Conservation (phyloP, 1,140 invertebrate genomes). For the Pseudobourletiella spinata region DNA sequence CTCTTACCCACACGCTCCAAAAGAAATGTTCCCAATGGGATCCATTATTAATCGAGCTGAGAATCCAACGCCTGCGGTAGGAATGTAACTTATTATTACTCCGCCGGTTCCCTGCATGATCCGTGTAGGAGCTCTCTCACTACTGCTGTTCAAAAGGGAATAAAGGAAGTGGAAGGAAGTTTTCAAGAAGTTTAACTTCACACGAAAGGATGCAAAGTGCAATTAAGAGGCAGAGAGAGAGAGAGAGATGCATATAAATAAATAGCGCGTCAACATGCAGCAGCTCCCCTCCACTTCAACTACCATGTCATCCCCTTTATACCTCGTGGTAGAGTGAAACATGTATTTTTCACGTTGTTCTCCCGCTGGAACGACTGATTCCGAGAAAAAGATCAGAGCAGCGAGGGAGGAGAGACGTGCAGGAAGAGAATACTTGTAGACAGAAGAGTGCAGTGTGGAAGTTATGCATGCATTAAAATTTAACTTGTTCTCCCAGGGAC, state of each 20-base stretch:
- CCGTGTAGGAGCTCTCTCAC: too few relatives aligned
- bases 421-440: background rate
- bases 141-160: too few relatives aligned
- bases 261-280: too few relatives aligned
- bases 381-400: too few relatives aligned
- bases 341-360: too few relatives aligned
- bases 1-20: background rate
- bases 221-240: background rate
- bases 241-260: background rate
- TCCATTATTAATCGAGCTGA: background rate
- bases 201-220: background rate
- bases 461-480: background rate
- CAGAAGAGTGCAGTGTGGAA: too few relatives aligned
- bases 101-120: too few relatives aligned
- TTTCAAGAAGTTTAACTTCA: background rate
- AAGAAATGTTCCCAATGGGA: background rate
- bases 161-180: background rate
- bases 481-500: background rate
- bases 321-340: too few relatives aligned
- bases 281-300: too few relatives aligned
- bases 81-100: background rate
- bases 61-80: background rate
- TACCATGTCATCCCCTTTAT: too few relatives aligned
- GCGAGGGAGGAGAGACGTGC: too few relatives aligned
- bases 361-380: too few relatives aligned